phyloP scores from a whole-genome alignment of 2,888 invertebrate genomes.

The Rhopalosiphum nymphaeae region DNA sequence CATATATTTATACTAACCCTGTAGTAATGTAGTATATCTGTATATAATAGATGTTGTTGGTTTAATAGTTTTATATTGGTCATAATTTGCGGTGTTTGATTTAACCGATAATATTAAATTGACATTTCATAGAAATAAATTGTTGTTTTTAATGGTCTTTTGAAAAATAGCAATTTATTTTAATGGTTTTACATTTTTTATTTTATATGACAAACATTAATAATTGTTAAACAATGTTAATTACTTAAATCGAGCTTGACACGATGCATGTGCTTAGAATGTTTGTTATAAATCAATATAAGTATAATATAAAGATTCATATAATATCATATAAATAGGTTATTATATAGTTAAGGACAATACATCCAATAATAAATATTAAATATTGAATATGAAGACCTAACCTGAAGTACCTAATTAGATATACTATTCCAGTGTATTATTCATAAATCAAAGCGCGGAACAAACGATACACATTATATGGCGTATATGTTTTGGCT shows the following conservation, averaged over 20 bases:
- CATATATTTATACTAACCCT: conserved; percentile 7
- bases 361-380: not conserved
- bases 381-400: not conserved
- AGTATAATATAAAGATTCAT: not conserved
- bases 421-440: not conserved
- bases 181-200: conserved; percentile 14
- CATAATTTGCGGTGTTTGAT: conserved; percentile 24
- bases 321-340: conserved; percentile 1
- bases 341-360: not conserved
- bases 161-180: conserved; percentile 25
- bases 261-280: not conserved
- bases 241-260: not conserved
- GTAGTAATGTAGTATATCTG: not conserved
- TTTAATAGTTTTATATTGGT: conserved; percentile 2
- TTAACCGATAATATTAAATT: conserved; percentile 4
- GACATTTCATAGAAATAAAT: conserved; percentile 5
- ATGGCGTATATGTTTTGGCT: not conserved
- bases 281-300: not conserved
- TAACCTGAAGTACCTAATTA: not conserved
- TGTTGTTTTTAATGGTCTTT: conserved; percentile 33
- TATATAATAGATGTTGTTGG: not conserved
- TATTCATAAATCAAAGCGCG: not conserved
- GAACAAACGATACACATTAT: not conserved
- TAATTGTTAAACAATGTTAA: not conserved
- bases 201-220: not conserved